These are phyloP conservation scores for Morpho helenor DNA, from an alignment of 2,888 invertebrate species.

Conservation along the genomic window DNA sequence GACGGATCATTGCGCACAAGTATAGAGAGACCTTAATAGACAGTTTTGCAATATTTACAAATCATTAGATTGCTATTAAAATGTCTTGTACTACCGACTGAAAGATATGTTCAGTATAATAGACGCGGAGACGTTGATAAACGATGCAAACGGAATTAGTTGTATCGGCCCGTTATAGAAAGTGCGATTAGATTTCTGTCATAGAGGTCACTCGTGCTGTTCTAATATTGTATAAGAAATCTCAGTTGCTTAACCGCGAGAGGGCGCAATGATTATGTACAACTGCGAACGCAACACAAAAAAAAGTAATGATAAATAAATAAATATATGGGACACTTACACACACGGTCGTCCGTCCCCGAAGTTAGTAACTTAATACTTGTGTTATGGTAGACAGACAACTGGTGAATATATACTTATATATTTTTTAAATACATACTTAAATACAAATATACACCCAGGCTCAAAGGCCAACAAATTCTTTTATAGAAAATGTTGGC, in stretches of 20 bases:
- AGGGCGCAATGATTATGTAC: not conserved
- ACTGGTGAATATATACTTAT: too few relatives aligned
- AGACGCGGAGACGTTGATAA: slow-evolving; percentile 26
- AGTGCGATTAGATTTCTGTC: slow-evolving; percentile 20
- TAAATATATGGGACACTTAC: too few relatives aligned
- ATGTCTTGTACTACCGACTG: slow-evolving; percentile 21
- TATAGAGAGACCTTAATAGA: slow-evolving; percentile 4
- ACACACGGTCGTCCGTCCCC: too few relatives aligned
- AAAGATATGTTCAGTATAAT: slow-evolving; percentile 24
- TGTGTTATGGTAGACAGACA: too few relatives aligned
- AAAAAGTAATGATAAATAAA: too few relatives aligned
- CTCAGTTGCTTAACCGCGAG: not conserved
- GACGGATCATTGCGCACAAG: not conserved
- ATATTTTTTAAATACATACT: too few relatives aligned
- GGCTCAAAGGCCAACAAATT: too few relatives aligned
- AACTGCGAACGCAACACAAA: too few relatives aligned
- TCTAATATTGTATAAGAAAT: slow-evolving; percentile 5
- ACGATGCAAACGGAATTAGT: slow-evolving; percentile 26
- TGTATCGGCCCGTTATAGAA: slow-evolving; percentile 26
- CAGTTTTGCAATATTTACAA: slow-evolving; percentile 22
- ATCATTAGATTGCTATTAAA: slow-evolving; percentile 22
- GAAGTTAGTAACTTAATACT: too few relatives aligned
- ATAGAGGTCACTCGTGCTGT: slow-evolving; percentile 13
- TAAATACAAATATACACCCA: too few relatives aligned
- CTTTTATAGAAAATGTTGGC: too few relatives aligned